phyloP scores from a whole-genome alignment of 2,888 invertebrate species.

The Drepanosiphum platanoidis region DNA sequence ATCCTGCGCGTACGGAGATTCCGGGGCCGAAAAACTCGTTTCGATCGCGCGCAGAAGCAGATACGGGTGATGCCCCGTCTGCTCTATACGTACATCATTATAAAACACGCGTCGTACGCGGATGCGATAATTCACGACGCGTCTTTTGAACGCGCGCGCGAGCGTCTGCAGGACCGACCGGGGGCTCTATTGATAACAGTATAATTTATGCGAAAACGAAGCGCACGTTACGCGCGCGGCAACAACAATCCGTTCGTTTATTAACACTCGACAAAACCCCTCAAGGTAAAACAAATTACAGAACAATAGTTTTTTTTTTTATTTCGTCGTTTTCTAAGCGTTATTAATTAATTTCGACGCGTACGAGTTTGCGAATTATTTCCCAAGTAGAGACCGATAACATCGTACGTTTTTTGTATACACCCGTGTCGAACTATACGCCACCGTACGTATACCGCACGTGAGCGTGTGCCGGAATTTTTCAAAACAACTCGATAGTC shows the following conservation, averaged over 20 bases:
- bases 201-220: not conserved
- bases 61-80: no score
- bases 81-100: no score
- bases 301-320: constrained; percentile 10
- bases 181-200: not conserved
- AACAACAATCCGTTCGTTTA: not conserved
- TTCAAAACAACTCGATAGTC: no score
- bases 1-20: not conserved
- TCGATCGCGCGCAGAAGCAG: not conserved
- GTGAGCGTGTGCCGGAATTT: no score
- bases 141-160: not conserved
- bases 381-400: not conserved
- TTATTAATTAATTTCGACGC: constrained; percentile 12
- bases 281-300: constrained; percentile 16
- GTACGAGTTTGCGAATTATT: not conserved
- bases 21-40: not conserved
- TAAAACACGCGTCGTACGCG: not conserved
- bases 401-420: not conserved
- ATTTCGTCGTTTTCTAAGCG: not conserved
- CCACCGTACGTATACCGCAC: no score
- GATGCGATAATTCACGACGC: not conserved
- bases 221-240: not conserved
- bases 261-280: constrained; percentile 15
- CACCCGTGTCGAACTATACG: not conserved
- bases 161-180: not conserved